Conservation (phyloP, 2,888 invertebrate species). For the Chrysolina haemoptera region DNA sequence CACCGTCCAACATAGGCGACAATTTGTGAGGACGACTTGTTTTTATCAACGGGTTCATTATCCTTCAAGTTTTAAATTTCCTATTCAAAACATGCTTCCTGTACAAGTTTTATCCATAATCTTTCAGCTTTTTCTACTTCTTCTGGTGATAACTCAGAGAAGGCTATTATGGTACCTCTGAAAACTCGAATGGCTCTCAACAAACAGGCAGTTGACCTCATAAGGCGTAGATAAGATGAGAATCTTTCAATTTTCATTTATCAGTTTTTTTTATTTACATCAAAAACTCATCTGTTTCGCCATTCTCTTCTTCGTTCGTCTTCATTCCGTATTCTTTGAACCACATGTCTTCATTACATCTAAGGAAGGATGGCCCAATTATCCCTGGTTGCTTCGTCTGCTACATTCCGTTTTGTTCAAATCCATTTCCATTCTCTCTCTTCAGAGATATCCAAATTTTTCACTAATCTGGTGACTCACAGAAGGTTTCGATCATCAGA, state of each 20-base stretch:
- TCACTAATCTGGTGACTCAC: background rate
- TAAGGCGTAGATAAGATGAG: background rate
- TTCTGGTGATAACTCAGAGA: background rate
- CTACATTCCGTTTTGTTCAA: background rate
- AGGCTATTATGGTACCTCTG: background rate
- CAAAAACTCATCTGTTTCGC: background rate
- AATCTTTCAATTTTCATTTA: background rate
- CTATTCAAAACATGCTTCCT: background rate
- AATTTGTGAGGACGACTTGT: background rate
- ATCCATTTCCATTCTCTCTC: background rate
- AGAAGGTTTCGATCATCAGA: background rate
- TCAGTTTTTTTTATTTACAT: background rate
- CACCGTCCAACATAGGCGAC: background rate
- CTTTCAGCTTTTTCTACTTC: background rate
- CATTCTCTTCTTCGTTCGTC: background rate
- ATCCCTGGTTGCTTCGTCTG: background rate
- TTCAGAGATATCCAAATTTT: background rate
- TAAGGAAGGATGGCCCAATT: background rate
- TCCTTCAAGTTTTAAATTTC: background rate
- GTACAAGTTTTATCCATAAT: background rate
- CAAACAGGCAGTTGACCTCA: background rate
- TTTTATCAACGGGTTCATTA: background rate
- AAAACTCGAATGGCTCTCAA: background rate
- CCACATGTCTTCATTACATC: background rate
- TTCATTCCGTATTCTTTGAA: background rate